Percentiles rank a stretch among this genome's conserved stretches.
Conservation (phyloP, 2,888 invertebrate genomes). For the Labia minor region DNA sequence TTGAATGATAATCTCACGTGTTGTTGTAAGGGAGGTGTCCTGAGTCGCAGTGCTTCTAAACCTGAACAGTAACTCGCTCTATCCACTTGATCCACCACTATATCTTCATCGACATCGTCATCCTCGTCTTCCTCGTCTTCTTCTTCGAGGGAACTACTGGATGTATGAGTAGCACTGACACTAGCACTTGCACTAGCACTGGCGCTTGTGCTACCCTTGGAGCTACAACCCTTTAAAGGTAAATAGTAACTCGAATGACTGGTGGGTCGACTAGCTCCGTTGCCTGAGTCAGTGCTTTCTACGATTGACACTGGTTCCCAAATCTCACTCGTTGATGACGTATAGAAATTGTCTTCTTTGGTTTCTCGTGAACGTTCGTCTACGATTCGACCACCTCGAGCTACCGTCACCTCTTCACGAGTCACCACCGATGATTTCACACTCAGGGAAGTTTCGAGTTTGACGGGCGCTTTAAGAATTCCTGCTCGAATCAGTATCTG, state of each 20-base stretch:
- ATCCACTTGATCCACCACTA: neutral
- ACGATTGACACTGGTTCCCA: neutral
- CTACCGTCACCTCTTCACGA: constrained; percentile 58
- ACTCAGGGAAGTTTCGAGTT: constrained; percentile 57
- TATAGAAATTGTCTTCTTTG: constrained; percentile 59
- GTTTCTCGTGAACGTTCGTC: constrained; percentile 59
- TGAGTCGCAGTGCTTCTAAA: neutral
- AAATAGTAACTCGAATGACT: neutral
- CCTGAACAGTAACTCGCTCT: neutral
- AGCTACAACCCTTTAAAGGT: neutral
- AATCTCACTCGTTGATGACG: constrained; percentile 53
- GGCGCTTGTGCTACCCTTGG: neutral
- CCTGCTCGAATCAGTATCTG: constrained; percentile 54
- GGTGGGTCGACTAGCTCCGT: neutral
- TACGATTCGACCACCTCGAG: constrained; percentile 53
- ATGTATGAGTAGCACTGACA: neutral
- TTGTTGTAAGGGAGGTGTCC: neutral
- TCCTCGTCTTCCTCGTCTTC: neutral
- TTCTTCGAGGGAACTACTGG: neutral
- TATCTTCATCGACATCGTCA: neutral
- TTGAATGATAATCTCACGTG: neutral
- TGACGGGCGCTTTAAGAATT: constrained; percentile 49
- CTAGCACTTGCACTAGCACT: neutral
- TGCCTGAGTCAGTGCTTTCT: neutral
- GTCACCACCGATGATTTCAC: constrained; percentile 60